Evolutionary conservation across 1,140 invertebrate genomes (phyloP).

Genomic region (Dryas iulia): DNA sequence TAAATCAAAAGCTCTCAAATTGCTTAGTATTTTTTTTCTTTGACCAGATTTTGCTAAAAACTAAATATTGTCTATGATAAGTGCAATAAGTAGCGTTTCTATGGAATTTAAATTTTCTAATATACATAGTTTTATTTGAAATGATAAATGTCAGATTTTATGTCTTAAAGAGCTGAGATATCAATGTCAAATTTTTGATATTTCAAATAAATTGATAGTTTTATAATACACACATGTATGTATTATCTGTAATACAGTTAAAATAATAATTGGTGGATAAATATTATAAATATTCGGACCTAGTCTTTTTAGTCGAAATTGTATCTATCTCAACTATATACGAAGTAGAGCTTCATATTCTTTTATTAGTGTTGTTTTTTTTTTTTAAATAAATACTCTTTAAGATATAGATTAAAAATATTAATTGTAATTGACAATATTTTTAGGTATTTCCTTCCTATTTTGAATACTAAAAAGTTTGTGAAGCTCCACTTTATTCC

Average conservation of each 20-base stretch:
- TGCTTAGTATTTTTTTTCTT: background rate
- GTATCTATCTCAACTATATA: background rate
- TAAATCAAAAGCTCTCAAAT: background rate
- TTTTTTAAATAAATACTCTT: background rate
- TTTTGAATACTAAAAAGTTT: background rate
- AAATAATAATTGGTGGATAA: background rate
- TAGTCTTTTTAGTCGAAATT: constrained; percentile 13
- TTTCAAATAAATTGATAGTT: background rate
- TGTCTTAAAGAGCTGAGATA: background rate
- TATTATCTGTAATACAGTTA: background rate
- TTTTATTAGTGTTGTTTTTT: background rate
- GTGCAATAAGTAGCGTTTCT: background rate
- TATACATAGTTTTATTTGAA: background rate
- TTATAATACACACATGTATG: background rate
- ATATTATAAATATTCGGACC: constrained; percentile 9
- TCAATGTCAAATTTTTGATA: background rate
- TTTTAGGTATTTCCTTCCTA: too few species aligned
- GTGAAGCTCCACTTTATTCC: background rate
- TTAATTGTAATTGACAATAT: too few species aligned
- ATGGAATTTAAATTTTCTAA: background rate
- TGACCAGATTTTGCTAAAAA: background rate
- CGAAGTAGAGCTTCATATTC: background rate
- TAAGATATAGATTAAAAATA: background rate
- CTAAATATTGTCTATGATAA: background rate
- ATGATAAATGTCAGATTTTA: background rate